phyloP scores from a whole-genome alignment of 1,140 invertebrate genomes.

The Caenorhabditis tropicalis region DNA sequence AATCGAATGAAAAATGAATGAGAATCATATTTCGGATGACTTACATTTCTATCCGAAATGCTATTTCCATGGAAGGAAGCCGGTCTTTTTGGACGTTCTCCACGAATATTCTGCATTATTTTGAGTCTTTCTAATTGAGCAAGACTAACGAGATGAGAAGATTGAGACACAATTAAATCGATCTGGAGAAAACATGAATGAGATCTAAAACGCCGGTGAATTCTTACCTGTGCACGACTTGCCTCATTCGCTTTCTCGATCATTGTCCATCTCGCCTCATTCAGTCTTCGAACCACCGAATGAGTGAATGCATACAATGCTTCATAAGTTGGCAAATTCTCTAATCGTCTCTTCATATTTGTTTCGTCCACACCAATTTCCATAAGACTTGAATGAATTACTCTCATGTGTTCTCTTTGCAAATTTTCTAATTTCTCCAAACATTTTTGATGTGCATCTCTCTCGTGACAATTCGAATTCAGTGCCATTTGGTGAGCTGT shows the following conservation, averaged over 20 bases:
- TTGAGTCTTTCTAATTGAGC: constrained; percentile 7
- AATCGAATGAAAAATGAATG: neutral
- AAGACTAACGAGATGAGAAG: neutral
- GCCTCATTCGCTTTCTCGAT: constrained; percentile 13
- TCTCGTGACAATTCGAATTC: constrained; percentile 47
- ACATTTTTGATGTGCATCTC: constrained; percentile 50
- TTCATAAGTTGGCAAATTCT: constrained; percentile 38
- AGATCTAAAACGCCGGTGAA: neutral
- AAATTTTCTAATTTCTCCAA: constrained; percentile 54
- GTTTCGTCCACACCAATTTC: constrained; percentile 50
- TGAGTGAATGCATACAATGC: constrained; percentile 34
- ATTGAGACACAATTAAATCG: constrained; percentile 25
- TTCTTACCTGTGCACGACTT: neutral
- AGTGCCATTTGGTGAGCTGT: constrained; percentile 51
- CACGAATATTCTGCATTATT: constrained; percentile 32
- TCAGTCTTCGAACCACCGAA: constrained; percentile 28
- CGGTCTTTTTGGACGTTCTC: constrained; percentile 34
- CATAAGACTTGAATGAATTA: constrained; percentile 47
- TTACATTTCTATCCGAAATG: constrained; percentile 40
- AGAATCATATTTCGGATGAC: too few relatives aligned
- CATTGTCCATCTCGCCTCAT: constrained; percentile 26
- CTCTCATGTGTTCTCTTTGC: constrained; percentile 54
- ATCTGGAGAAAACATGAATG: neutral
- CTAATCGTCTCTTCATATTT: constrained; percentile 24
- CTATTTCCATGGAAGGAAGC: constrained; percentile 46